phyloP scores from a whole-genome alignment of 2,888 invertebrate species.

The Epistrophella euchroma region DNA sequence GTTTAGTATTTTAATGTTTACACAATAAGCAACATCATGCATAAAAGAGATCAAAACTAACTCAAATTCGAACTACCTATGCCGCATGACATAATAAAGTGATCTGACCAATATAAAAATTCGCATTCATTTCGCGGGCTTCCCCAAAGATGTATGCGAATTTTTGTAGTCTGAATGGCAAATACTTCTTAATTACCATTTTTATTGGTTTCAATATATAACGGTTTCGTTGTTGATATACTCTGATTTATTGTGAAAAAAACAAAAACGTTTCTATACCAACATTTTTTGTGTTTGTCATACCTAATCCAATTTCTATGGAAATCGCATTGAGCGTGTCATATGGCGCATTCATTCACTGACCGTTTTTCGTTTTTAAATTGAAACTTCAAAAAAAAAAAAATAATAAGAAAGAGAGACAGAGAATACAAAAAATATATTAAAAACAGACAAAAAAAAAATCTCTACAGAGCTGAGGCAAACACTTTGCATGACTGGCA shows the following conservation, averaged over 20 bases:
- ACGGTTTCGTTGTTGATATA: slow-evolving; percentile 17
- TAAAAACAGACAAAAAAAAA: slow-evolving; percentile 14
- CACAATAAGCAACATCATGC: neutral
- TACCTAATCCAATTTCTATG: slow-evolving; percentile 19
- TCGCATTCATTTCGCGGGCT: slow-evolving; percentile 27
- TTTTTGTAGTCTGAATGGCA: neutral
- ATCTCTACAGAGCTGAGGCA: slow-evolving; percentile 17
- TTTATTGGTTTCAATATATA: slow-evolving; percentile 3
- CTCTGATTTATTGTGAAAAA: slow-evolving; percentile 3
- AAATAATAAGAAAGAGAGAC: neutral
- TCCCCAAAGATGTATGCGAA: neutral
- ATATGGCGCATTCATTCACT: slow-evolving; percentile 8
- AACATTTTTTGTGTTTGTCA: too few relatives aligned
- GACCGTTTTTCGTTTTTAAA: slow-evolving; percentile 13
- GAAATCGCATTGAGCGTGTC: slow-evolving; percentile 1
- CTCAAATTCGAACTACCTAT: neutral
- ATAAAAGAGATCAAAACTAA: slow-evolving; percentile 11
- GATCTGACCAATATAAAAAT: slow-evolving; percentile 1
- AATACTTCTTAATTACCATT: slow-evolving; percentile 23
- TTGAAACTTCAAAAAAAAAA: neutral
- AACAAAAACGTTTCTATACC: neutral
- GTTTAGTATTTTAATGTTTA: slow-evolving; percentile 1
- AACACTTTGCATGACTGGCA: slow-evolving; percentile 47
- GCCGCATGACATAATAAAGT: slow-evolving; percentile 5
- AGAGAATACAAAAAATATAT: slow-evolving; percentile 1